phyloP scores from a whole-genome alignment of 2,797 vertebrate genomes.

The Takifugu ocellatus region DNA sequence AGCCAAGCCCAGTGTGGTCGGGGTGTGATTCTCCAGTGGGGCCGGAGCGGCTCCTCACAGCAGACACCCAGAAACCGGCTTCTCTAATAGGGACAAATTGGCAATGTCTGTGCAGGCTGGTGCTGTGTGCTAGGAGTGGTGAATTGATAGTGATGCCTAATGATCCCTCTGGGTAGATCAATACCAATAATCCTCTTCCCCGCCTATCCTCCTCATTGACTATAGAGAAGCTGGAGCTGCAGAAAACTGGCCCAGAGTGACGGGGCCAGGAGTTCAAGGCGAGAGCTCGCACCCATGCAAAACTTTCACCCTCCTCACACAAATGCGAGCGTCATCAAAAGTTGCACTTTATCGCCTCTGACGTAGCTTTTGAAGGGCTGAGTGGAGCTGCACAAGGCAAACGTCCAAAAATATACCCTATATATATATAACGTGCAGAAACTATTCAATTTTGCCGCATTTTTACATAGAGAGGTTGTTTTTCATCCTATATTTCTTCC shows the following conservation, averaged over 20 bases:
- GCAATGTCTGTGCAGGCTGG: slow-evolving; percentile 93
- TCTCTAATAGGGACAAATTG: slow-evolving; percentile 99
- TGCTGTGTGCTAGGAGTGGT: slow-evolving; percentile 93
- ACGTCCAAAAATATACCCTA: background rate
- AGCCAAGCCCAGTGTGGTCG: slow-evolving; percentile 33
- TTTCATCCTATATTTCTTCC: too few species aligned
- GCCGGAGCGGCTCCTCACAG: slow-evolving; percentile 84
- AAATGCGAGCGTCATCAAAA: background rate
- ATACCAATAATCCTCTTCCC: slow-evolving; percentile 98
- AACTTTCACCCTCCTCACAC: slow-evolving; percentile 29
- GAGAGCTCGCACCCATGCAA: slow-evolving; percentile 38
- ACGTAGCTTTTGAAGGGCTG: too few species aligned
- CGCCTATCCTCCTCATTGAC: slow-evolving; percentile 95
- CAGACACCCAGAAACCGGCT: slow-evolving; percentile 88
- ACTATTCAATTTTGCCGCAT: too few species aligned
- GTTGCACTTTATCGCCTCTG: too few species aligned
- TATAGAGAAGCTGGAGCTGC: slow-evolving; percentile 75
- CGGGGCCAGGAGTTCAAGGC: slow-evolving; percentile 61
- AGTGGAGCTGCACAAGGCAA: slow-evolving; percentile 16
- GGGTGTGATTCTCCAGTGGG: slow-evolving; percentile 53
- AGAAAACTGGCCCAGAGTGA: slow-evolving; percentile 69
- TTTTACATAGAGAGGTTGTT: too few species aligned
- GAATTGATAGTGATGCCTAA: slow-evolving; percentile 99
- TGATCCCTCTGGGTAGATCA: slow-evolving; percentile 99
- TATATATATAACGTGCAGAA: too few species aligned